Conservation (phyloP, 2,113 vertebrate genomes). For the Cynoglossus semilaevis region DNA sequence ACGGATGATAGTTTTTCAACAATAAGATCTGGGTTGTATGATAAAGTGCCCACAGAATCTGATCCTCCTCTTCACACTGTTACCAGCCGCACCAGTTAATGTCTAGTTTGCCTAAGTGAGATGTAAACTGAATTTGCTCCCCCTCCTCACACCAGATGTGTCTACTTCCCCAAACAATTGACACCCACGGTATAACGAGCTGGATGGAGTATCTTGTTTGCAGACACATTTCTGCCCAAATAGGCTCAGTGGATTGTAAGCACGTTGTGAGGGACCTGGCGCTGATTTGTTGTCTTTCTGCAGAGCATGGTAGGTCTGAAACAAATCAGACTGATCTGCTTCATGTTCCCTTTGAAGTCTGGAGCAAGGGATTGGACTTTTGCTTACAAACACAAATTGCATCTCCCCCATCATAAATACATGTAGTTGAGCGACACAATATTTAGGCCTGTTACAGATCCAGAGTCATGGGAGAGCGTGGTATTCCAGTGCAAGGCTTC, state of each 20-base stretch:
- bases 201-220: conserved; percentile 61
- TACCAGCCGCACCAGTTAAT: conserved; percentile 50
- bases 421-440: conserved; percentile 25
- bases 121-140: conserved; percentile 61
- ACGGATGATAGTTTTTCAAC: conserved; percentile 44
- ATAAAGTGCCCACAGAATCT: conserved; percentile 35
- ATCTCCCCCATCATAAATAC: conserved; percentile 30
- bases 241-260: conserved; percentile 59
- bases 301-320: conserved; percentile 56
- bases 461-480: conserved; percentile 44
- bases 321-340: conserved; percentile 40
- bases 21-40: conserved; percentile 39
- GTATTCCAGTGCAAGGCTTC: conserved; percentile 49
- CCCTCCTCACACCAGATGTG: conserved; percentile 59
- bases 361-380: conserved; percentile 26
- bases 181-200: conserved; percentile 71
- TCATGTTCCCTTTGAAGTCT: conserved; percentile 46
- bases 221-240: conserved; percentile 65
- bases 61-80: conserved; percentile 31
- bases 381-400: conserved; percentile 50
- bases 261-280: conserved; percentile 53
- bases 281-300: conserved; percentile 60
- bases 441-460: conserved; percentile 29
- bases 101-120: conserved; percentile 55
- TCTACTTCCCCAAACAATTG: conserved; percentile 55